A percentile compares a stretch with the other conserved stretches of the same genome.
phyloP scores from a whole-genome alignment of 2,888 invertebrate species.

The Chrysomela aeneicollis region DNA sequence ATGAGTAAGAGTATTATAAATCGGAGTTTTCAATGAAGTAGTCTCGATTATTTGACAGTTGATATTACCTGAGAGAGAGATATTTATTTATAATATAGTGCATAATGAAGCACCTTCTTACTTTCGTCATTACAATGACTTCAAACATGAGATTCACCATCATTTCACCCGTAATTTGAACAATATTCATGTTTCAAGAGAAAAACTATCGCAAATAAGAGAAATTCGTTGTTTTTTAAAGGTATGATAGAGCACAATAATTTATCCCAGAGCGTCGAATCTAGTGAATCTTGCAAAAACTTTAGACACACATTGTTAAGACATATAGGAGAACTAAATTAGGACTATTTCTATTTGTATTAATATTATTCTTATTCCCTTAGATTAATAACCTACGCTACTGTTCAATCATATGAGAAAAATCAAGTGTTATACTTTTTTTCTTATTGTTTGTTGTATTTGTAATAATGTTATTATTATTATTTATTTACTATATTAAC shows the following conservation, averaged over 20 bases:
- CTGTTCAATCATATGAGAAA: background rate
- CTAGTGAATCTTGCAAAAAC: background rate
- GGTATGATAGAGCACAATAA: slow-evolving; percentile 9
- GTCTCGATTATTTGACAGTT: too few relatives aligned
- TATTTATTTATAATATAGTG: slow-evolving; percentile 10
- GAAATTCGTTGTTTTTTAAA: slow-evolving; percentile 8
- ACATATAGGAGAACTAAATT: background rate
- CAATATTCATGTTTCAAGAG: background rate
- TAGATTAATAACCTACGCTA: background rate
- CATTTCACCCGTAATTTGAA: slow-evolving; percentile 4
- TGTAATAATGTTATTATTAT: too few relatives aligned
- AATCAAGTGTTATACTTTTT: background rate
- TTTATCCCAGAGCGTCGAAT: background rate
- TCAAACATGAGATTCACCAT: background rate
- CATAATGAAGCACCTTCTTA: slow-evolving; percentile 8
- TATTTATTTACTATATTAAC: too few relatives aligned
- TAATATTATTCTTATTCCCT: background rate
- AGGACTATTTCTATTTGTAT: background rate
- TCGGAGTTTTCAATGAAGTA: too few relatives aligned
- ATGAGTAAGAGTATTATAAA: too few relatives aligned
- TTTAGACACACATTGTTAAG: background rate
- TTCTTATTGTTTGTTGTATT: background rate
- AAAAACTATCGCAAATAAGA: slow-evolving; percentile 10
- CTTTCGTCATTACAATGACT: background rate
- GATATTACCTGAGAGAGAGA: too few relatives aligned